Base-by-base conservation (phyloP, 2,888 invertebrate genomes). In the Pyrochroa serraticornis region DNA sequence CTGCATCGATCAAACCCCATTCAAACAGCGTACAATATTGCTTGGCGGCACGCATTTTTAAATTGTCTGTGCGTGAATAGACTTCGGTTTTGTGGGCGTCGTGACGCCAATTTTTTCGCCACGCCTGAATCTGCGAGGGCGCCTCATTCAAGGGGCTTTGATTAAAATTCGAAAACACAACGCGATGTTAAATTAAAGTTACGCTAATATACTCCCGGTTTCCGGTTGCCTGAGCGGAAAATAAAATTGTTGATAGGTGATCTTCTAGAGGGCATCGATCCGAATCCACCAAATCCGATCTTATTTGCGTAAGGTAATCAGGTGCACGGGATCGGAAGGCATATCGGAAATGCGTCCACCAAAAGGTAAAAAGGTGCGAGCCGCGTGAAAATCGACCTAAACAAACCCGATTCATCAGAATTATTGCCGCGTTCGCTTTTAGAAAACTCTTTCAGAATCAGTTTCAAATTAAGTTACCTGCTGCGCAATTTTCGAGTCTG, bases 221-320 rank as follows among this genome's bases (percentile, higher is more conserved):
- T 58, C 58, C 41, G 63, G 45, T 61, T 58, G 52, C 56, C 42
- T 45, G 65, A 63, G 61, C 63, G 52, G 63, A 65, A 63, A 65
- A 65, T 65, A 63, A 65, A 65, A 65, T 59, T 58, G 63, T 59
- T 63, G 59, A 63, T 65, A 53, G 64, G 60, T 65, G 62, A 65
- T 65, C 60, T 54, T 60, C 52, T 45, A 35, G 43, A 35, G 43
- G 51, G 61, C 63, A 63, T 63, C 48, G 65, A 65, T 65, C 63
- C 58, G 62, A 58, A 63, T 58, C 56, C 58, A 43, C 58, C 52
- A 63, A 63, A 66, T 60, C 57, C 59, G 44, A 57, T 57, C 63
- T 62, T 66, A 66, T 66, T 66, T 66, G 60, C 62, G 60, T 63
- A 62, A 58, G 58, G 65, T 63, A 64, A 45, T 57, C 50, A 51